Conservation (phyloP, 2,113 vertebrate genomes). For the Lonchura striata region DNA sequence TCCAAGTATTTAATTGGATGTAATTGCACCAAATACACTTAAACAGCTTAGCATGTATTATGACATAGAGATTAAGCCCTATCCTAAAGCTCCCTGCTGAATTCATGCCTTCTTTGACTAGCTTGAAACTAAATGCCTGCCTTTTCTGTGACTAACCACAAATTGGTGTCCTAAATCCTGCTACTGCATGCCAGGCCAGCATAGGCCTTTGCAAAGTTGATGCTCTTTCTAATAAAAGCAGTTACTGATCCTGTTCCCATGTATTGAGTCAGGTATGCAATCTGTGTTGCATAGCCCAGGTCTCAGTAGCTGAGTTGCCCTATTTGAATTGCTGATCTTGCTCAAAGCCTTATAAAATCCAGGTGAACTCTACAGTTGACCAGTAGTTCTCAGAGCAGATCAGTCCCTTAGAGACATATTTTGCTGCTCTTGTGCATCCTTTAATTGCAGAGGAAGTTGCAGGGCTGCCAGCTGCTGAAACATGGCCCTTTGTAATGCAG, state of each 20-base stretch:
- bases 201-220: not conserved
- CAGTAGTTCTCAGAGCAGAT: not conserved
- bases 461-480: not conserved
- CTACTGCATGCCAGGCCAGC: not conserved
- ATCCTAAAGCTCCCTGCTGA: not conserved
- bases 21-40: conserved; percentile 29
- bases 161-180: not conserved
- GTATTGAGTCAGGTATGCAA: not conserved
- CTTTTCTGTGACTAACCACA: not conserved
- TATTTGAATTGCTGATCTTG: not conserved
- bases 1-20: conserved; percentile 1
- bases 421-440: not conserved
- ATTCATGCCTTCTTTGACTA: not conserved
- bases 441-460: not conserved
- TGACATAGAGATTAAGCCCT: not conserved
- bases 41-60: conserved; percentile 1
- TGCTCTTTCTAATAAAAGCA: not conserved
- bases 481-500: not conserved
- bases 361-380: not conserved
- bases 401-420: not conserved
- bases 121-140: not conserved
- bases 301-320: not conserved
- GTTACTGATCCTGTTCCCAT: not conserved
- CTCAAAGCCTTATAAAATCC: not conserved
- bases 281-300: not conserved